Base-by-base conservation (phyloP, 2,797 vertebrate species). In the Carduelis carduelis region DNA sequence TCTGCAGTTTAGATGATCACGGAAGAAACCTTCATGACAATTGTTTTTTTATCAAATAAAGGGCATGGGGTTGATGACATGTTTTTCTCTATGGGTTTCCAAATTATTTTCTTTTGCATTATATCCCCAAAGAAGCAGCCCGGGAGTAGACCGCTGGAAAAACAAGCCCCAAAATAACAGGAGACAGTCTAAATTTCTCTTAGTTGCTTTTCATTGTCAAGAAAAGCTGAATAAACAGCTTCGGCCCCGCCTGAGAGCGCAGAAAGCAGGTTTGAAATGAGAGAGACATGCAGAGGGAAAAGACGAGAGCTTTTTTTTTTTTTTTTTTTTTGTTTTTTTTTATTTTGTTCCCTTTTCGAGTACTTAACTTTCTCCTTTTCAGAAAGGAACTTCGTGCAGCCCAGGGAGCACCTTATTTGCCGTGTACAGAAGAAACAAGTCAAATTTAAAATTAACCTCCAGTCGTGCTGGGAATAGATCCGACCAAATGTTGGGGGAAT, bases 221-320 rank as follows among this genome's bases (percentile, higher is more conserved):
- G 98, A 98, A 98, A 98, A 98, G 98, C 98, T 98, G 98, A 98
- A 98, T 98, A 98, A 99, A 98, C 98, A 98, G 97, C 97, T 68
- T 92, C 95, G 95, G 97, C 98, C 97, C 98, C 97, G 98, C 96
- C 98, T 97, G 88, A 98, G 83, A 82, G 77, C 16, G 22, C 76
- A 91, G 84, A 95, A 96, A 91, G 85, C 87, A 93, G 86, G 89
- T 90, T 93, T 90, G 83, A 87, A 80, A 46, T 80, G 94, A 91
- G 96, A 93, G 87, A 95, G 56, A 72, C 90, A 49, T 30, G 83
- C 52, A 63, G 83, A 76, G 44, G 85, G 32, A 74, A 84, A 74
- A 87, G 59, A 71, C 30, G 23, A 78, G 59, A 16, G 1, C 0
- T 64, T 18, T 64, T 30, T 19, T 30, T 59, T 55, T 14, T 37